Evolutionary conservation across 1,140 invertebrate species (phyloP), one percentile per base, ranked within the genome.

Genomic region (Cydia strobilella): DNA sequence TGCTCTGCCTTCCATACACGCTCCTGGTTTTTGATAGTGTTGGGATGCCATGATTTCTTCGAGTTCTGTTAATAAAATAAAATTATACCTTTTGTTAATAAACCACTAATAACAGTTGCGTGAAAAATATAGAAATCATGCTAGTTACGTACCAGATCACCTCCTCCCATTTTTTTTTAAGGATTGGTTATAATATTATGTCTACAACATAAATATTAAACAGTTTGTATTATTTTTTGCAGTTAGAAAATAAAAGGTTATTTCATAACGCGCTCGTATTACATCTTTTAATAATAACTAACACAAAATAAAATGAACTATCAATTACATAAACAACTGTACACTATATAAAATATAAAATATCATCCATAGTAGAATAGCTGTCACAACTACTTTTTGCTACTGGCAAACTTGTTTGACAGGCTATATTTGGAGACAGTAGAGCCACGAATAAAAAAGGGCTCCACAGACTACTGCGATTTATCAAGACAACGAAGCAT

Each of bases 1-100:
- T 96, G 96, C 77, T 96, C 96, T 1, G 96, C 96, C 85, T 96
- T 96, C 95, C 96, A 96, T 7, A 96, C 96, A 72, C 95, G 94
- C 82, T 96, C 96, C 84, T 96, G 96, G 82, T 97, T 96, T 86
- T 96, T 96, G 92, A 96, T 94, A 0, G 95, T 97, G 71, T 95
- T 95, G 18, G 96, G 96, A 93, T 97, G 96, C 96, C 96, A 97
- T 91, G 96, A 96, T 86, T 96, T 96, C 77, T 96, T 96, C 1
- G 96, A 93, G 89, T 96, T 97, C 95, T 96, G 51, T 7, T 75
- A 79, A 79, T 62, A 13, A 23, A 72, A 71, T 27, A n/a, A 71
- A 42, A 20, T 25, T 3, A 25, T n/a, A 13, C 9, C 18, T 54
- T 51, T 74, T 23, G 9, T 59, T 20, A 7, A 51, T n/a, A 18